Base-by-base conservation (phyloP, 2,888 invertebrate genomes). In the Asteroscopus sphinx region DNA sequence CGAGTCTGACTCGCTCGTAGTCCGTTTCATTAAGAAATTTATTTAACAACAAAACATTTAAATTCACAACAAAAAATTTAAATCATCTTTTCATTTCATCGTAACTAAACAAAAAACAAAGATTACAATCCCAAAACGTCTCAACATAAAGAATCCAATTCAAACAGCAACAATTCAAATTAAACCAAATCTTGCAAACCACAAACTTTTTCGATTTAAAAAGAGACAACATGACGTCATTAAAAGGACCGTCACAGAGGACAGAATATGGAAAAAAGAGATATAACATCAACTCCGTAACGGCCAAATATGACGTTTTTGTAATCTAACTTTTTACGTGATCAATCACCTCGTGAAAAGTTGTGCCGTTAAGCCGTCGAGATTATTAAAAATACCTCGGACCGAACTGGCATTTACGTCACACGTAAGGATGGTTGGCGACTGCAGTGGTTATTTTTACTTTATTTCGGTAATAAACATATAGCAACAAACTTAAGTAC, bases 321-420 rank as follows among this genome's bases (percentile, higher is more conserved):
- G 72, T 76, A 81, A 83, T 83, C 68, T 80, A 82, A 83, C 82
- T 83, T 83, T 76, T 60, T 58, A 54, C 53, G 68, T 69, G 77
- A 83, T 83, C 81, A 81, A 83, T 83, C 82, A 83, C 60, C 48
- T 51, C 45, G 55, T 60, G 64, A 58, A 74, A 75, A 76, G 71
- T 77, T 77, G 41, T 51, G 68, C 51, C 70, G 59, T 67, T 75
- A 73, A 75, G 65, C 68, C 65, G 42, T 30, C 17, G 53, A 66
- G 71, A 76, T 77, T 78, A 80, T 79, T 77, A 77, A 78, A 80
- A 79, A 78, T 72, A 72, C 64, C 67, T 68, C 70, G 67, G 55
- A 67, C 65, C 51, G 44, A 49, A 37, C 59, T 55, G 47, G 25
- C 36, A 26, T 39, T 21, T 48, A 51, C 35, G 42, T 70, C 32